Evolutionary conservation across 2,797 vertebrate species (phyloP), one percentile per base, ranked within the genome.

Genomic region (Rhinichthys osculus): DNA sequence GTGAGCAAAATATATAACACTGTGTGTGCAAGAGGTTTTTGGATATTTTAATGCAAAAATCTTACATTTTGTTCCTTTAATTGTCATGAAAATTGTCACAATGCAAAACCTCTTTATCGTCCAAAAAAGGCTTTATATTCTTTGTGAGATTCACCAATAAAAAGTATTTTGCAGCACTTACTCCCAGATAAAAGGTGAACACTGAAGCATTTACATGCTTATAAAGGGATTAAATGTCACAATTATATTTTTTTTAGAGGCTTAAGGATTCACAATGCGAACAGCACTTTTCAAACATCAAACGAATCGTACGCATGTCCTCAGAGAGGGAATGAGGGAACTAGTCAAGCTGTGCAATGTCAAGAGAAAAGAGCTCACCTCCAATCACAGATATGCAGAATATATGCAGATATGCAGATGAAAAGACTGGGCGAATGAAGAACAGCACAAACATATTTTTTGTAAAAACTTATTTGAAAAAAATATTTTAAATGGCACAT

Each of bases 171-270:
- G 9, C 47, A 4, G 47, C 21, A 69, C 33, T 54, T 69, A 33
- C 5, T 67, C 62, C 47, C 13, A 1, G 64, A 52, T 70, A 38
- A 69, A 69, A 81, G 47, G 21, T 70, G 13, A 81, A 70, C 13
- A 4, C 11, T 17, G 27, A 69, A 70, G 79, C 8, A n/a, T 40
- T 81, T 40, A 21, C 30, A 67, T 57, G 27, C 47, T 57, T 81
- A 70, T n/a, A 80, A 81, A 71, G 27, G 21, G 47, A 71, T 71
- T 38, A 70, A 54, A 81, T 81, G 21, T 54, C 50, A 52, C 30
- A 35, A 81, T 81, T 70, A 54, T 47, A 54, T 72, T 72, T 30
- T 30, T 19, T 69, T 47, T 47, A 33, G 16, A 73, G 54, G n/a
- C 69, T 47, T 62, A 73, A 62, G 27, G 19, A 73, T 72, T 82